phyloP scores from a whole-genome alignment of 2,888 invertebrate species.

The Chrysina gloriosa region DNA sequence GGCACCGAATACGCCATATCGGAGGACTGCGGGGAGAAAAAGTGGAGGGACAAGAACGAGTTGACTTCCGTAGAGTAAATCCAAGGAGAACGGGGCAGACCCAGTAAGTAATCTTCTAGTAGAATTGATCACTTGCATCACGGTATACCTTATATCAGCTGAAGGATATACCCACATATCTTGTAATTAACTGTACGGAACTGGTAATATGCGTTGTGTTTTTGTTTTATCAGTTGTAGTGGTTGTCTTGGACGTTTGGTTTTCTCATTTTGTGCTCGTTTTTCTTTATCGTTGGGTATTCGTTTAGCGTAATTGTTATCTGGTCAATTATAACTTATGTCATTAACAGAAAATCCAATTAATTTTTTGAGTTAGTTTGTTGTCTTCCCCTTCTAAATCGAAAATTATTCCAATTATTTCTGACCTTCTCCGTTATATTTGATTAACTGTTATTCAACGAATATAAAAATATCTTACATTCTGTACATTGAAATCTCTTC shows the following conservation, averaged over 20 bases:
- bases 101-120: constrained; percentile 34
- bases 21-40: constrained; percentile 31
- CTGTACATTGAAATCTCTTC: too few relatives aligned
- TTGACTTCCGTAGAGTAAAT: constrained; percentile 47
- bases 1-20: constrained; percentile 17
- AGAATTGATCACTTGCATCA: constrained; percentile 45
- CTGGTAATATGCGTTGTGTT: constrained; percentile 43
- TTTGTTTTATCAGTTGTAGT: constrained; percentile 37
- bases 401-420: too few relatives aligned
- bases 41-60: constrained; percentile 40
- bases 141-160: constrained; percentile 47
- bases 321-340: neutral
- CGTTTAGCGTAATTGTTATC: constrained; percentile 14
- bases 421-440: too few relatives aligned
- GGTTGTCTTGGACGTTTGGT: constrained; percentile 5
- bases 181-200: constrained; percentile 50
- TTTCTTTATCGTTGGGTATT: constrained; percentile 12
- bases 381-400: too few relatives aligned
- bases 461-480: too few relatives aligned
- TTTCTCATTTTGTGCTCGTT: constrained; percentile 14
- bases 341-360: constrained; percentile 12
- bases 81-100: constrained; percentile 49
- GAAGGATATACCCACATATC: constrained; percentile 47
- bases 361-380: too few relatives aligned
- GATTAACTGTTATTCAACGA: too few relatives aligned